Conservation (phyloP, 2,113 vertebrate genomes). For the Polypterus bichir region DNA sequence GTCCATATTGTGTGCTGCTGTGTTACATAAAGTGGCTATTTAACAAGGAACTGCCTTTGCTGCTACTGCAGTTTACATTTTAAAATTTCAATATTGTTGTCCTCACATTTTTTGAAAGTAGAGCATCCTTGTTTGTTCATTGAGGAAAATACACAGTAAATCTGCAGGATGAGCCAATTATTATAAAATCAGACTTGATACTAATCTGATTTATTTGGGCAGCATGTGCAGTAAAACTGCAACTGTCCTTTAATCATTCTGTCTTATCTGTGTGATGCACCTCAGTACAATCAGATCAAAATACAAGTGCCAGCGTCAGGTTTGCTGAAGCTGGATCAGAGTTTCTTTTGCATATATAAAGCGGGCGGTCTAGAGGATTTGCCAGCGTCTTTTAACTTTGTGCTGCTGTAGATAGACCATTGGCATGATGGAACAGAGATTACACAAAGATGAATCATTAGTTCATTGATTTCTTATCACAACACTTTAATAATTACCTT, state of each 20-base stretch:
- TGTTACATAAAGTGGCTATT: no score
- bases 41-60: no score
- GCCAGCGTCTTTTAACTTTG: constrained; percentile 1
- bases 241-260: neutral
- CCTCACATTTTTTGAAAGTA: no score
- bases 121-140: no score
- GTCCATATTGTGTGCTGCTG: no score
- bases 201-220: neutral
- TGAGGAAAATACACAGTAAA: no score
- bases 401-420: no score
- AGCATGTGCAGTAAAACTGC: neutral
- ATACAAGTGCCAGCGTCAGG: constrained; percentile 2
- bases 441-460: constrained; percentile 24
- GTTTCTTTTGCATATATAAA: constrained; percentile 2
- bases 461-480: constrained; percentile 9
- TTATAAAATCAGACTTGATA: no score
- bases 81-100: no score
- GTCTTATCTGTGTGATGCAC: constrained; percentile 1
- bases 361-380: constrained; percentile 8
- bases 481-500: constrained; percentile 22
- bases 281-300: constrained; percentile 1
- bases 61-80: no score
- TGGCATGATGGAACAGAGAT: constrained; percentile 12
- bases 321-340: constrained; percentile 8
- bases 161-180: no score